Base-by-base conservation (phyloP, 2,888 invertebrate species). In the Xylota sylvarum region DNA sequence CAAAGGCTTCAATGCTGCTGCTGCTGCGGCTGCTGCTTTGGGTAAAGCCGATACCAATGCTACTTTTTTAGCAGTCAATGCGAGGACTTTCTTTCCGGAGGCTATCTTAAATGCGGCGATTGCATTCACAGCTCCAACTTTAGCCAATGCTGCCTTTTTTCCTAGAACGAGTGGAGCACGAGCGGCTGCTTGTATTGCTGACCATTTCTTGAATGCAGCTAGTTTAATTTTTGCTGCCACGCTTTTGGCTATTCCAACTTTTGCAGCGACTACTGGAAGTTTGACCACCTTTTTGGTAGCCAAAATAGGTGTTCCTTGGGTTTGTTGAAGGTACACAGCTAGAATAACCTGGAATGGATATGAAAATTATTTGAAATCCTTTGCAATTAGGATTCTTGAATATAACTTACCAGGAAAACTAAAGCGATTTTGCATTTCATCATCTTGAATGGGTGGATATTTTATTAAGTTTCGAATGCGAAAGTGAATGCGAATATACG, bases 391-490 rank as follows among this genome's bases (percentile, higher is more conserved):
- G 6, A n/a, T 27, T 40, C 17, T 5, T 17, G 9, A 1, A 7
- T 2, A 46, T 2, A 46, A 69, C 85, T 80, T 60, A 85, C 85
- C 55, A 85, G 23, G 37, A 85, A 85, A 52, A 76, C 37, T 43
- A 84, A 46, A 7, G 84, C 85, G 12, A 85, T 55, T 40, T 74
- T 80, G 32, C 64, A 80, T 6, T 85, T 79, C 43, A 70, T 52
- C 69, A 65, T 85, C 10, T 58, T 65, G 27, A 12, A 27, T 30
- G 6, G 62, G 19, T 64, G 10, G 10, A 19, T 35, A 23, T 43
- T 32, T 55, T 37, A 12, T 9, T 2, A 40, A 27, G 2, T 35
- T 60, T 27, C 32, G 17, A n/a, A 32, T 27, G 37, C n/a, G 9
- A 50, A 46, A 67, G 80, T 67, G 5, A 6, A 43, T 70, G 9